Evolutionary conservation across 1,140 invertebrate species (phyloP), one percentile per base, ranked within the genome.

Genomic region (Brachionus manjavacas): DNA sequence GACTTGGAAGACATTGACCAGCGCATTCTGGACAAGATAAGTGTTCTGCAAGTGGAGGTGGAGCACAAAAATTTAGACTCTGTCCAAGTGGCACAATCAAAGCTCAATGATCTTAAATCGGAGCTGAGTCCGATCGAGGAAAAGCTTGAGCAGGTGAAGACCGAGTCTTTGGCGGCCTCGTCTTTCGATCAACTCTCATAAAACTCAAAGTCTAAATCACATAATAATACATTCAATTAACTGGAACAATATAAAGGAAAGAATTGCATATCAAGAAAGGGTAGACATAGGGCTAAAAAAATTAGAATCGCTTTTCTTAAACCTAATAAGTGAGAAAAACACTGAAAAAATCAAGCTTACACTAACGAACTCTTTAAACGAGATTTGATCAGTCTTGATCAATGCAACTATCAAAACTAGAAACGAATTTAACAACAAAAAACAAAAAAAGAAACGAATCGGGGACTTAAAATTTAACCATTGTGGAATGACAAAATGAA

Each of bases 391-490:
- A 68, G 64, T 68, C 28, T 35, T 68, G 23, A 68, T 68, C 9
- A 35, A 35, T 31, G 20, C 64, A 31, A 68, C 64, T 31, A 68
- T 68, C 28, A 68, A 68, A 68, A 68, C 64, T 31, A 25, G 28
- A 31, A 68, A 68, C 28, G 64, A 68, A 35, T 68, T 68, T 68
- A 68, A 68, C 23, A 68, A 68, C 28, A 68, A 68, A 68, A 68
- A 68, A 68, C 64, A 35, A 35, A 68, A 68, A 68, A 68, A 35
- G 28, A 68, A 35, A n/a, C 64, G 64, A 68, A 68, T 68, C 28
- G 64, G 64, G 23, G 64, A 68, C 64, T 35, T 68, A 68, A 64
- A 68, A 14, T 68, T 31, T 35, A 28, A 68, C 28, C 64, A 68
- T 68, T 25, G 64, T 68, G 64, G 64, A 35, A 68, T 68, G 28